Percentiles rank a stretch among this genome's conserved stretches.
Conservation (phyloP, 2,113 vertebrate species). For the Ictidomys tridecemlineatus region DNA sequence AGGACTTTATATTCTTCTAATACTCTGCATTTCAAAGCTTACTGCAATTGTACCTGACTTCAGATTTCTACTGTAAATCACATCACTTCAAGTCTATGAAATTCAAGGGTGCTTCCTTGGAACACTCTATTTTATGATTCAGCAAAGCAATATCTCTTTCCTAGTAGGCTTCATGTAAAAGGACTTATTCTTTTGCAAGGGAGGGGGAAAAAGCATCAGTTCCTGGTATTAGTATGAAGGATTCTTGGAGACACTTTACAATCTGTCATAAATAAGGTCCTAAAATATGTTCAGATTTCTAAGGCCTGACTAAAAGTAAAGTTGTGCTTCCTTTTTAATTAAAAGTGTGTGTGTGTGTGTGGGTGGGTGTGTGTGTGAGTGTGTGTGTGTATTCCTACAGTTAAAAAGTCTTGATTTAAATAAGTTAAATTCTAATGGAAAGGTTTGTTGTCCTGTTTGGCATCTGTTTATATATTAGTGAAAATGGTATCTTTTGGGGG, state of each 20-base stretch:
- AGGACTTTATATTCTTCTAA: background rate
- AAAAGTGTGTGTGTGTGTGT: background rate
- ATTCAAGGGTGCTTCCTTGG: background rate
- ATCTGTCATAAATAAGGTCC: background rate
- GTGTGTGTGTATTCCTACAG: background rate
- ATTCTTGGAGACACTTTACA: background rate
- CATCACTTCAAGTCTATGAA: background rate
- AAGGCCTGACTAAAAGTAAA: slow-evolving; percentile 36
- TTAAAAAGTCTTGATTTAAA: background rate
- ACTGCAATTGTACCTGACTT: background rate
- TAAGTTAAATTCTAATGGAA: background rate
- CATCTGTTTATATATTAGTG: background rate
- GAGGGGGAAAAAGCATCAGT: background rate
- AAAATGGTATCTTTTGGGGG: background rate
- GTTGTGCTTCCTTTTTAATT: background rate
- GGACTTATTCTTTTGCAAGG: background rate
- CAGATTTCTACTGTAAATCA: slow-evolving; percentile 7
- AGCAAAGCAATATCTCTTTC: background rate
- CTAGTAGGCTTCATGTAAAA: background rate
- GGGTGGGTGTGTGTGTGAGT: no score
- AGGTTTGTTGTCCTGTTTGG: background rate
- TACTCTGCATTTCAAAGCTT: background rate
- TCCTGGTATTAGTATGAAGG: background rate
- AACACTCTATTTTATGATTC: background rate
- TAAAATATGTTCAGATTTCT: background rate